A percentile compares a stretch with the other conserved stretches of the same genome.
Evolutionary conservation across 2,113 vertebrate genomes (phyloP).

Genomic region (Sminthopsis crassicaudata): DNA sequence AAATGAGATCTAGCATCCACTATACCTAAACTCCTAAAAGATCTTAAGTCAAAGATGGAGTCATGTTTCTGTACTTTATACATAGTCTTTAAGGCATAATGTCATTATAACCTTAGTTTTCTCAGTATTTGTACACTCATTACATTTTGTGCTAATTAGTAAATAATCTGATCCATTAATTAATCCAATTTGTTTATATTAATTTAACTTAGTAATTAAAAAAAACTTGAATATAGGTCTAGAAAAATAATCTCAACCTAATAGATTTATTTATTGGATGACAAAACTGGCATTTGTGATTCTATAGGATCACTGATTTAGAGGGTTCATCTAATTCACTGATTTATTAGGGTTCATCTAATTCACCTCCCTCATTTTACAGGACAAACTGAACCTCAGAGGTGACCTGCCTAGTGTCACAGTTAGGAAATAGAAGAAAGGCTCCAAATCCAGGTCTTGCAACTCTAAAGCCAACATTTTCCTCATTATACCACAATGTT

Average conservation of each 20-base stretch:
- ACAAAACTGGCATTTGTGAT: neutral
- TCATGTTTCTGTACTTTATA: neutral
- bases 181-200: neutral
- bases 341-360: neutral
- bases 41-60: neutral
- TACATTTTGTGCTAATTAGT: neutral
- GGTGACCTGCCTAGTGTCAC: neutral
- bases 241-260: neutral
- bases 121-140: neutral
- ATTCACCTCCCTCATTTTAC: neutral
- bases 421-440: neutral
- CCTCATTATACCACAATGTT: neutral
- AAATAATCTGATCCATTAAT: neutral
- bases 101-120: constrained; percentile 14
- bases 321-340: neutral
- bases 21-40: neutral
- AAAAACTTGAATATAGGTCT: neutral
- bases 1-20: neutral
- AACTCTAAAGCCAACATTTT: neutral
- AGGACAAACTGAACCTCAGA: neutral
- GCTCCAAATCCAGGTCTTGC: neutral
- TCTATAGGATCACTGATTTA: neutral
- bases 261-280: neutral
- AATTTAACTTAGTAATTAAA: neutral
- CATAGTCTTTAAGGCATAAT: constrained; percentile 22